Percentiles rank a stretch among this genome's conserved stretches.
Evolutionary conservation across 2,888 invertebrate genomes (phyloP).

Genomic region (Enchytraeus crypticus): DNA sequence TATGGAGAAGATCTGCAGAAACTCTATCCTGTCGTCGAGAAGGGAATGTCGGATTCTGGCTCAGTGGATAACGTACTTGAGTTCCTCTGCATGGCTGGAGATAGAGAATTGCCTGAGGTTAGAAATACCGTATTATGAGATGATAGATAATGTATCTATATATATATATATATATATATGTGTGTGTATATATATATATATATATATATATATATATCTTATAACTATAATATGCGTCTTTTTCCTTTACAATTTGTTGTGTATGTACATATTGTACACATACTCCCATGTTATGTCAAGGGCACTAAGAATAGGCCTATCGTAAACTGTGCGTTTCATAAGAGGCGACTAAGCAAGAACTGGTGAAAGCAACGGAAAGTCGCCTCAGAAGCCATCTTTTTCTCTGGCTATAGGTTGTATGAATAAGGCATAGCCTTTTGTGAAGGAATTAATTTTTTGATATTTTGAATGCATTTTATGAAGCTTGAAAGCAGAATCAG

Average conservation of each 20-base stretch:
- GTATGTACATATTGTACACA: background rate
- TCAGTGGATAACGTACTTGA: conserved; percentile 95
- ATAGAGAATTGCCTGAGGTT: conserved; percentile 75
- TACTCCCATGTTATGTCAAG: too few species aligned
- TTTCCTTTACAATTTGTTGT: background rate
- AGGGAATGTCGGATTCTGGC: conserved; percentile 94
- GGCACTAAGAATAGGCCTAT: background rate
- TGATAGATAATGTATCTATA: too few species aligned
- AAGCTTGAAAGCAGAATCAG: too few species aligned
- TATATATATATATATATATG: too few species aligned
- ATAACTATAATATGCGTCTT: background rate
- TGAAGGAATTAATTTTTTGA: too few species aligned
- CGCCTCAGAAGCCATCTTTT: too few species aligned
- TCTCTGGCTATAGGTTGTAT: too few species aligned
- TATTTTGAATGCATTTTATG: too few species aligned
- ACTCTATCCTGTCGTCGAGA: conserved; percentile 93
- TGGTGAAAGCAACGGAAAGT: too few species aligned
- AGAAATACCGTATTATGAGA: conserved; percentile 1
- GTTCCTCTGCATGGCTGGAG: conserved; percentile 87
- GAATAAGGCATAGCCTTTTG: too few species aligned
- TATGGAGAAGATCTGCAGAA: conserved; percentile 76
- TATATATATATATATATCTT: background rate
- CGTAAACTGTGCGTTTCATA: too few species aligned
- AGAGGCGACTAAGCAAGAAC: too few species aligned
- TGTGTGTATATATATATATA: background rate